Evolutionary conservation across 1,140 invertebrate genomes (phyloP).

Genomic region (Nasonia vitripennis): DNA sequence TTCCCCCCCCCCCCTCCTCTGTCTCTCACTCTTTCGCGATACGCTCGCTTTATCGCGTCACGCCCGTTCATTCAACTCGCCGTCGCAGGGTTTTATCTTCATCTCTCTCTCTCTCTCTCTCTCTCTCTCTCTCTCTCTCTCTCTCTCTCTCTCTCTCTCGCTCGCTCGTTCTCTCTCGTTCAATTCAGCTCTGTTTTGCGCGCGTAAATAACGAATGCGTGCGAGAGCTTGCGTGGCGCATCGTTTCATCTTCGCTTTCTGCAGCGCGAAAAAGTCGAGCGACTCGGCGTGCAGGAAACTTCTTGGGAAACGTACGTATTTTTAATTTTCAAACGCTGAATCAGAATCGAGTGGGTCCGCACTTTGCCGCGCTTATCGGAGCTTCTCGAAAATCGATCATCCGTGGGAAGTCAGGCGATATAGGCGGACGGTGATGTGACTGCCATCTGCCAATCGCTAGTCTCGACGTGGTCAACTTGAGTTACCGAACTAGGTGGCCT

Average conservation of each 20-base stretch:
- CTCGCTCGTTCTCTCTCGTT: not conserved
- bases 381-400: not conserved
- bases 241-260: not conserved
- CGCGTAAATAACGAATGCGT: not conserved
- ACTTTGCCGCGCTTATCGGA: not conserved
- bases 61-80: conserved; percentile 47
- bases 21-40: not conserved
- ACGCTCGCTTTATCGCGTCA: conserved; percentile 32
- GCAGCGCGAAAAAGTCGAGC: not conserved
- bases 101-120: not conserved
- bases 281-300: too few species aligned
- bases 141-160: not conserved
- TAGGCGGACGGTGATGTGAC: too few species aligned
- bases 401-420: not conserved
- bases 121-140: not conserved
- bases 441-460: not conserved
- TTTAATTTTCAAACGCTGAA: not conserved
- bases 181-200: not conserved
- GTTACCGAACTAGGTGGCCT: too few species aligned
- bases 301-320: not conserved
- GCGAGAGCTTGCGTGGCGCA: not conserved
- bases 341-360: not conserved
- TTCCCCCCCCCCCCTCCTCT: not conserved
- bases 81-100: not conserved
- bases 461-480: too few species aligned